Percentiles rank a stretch among this genome's conserved stretches.
Conservation (phyloP, 2,888 invertebrate species). For the Clusia tigrina region DNA sequence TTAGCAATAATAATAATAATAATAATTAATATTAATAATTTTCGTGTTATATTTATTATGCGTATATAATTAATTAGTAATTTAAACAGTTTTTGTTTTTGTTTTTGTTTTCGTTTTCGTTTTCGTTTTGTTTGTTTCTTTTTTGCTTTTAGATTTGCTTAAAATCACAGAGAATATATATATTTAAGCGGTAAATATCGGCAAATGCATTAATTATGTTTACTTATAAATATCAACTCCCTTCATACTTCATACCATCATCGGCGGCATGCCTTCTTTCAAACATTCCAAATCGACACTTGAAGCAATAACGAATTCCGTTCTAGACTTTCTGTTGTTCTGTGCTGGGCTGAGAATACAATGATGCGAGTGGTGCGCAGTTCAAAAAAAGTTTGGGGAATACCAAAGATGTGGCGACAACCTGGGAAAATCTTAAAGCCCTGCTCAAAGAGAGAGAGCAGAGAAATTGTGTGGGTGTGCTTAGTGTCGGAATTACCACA, state of each 20-base stretch:
- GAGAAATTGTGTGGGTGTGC: no score
- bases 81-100: constrained; percentile 43
- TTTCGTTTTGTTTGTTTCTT: constrained; percentile 14
- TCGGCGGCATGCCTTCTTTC: no score
- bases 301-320: constrained; percentile 26
- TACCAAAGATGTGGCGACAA: no score
- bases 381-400: no score
- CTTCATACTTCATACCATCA: no score
- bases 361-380: no score
- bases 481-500: no score
- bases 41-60: constrained; percentile 51
- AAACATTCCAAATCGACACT: background rate
- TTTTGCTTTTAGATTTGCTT: constrained; percentile 35
- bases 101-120: constrained; percentile 25
- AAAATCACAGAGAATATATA: constrained; percentile 55
- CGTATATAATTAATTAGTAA: constrained; percentile 42
- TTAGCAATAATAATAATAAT: constrained; percentile 12
- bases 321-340: no score
- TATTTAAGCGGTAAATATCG: constrained; percentile 46
- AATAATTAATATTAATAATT: background rate
- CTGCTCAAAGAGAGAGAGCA: no score
- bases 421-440: no score
- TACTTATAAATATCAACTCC: no score
- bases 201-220: constrained; percentile 37
- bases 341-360: no score